A percentile compares a stretch with the other conserved stretches of the same genome.
These are phyloP conservation scores for Xerus rutilus DNA, from an alignment of 2,797 vertebrate genomes.

Conservation along the genomic window DNA sequence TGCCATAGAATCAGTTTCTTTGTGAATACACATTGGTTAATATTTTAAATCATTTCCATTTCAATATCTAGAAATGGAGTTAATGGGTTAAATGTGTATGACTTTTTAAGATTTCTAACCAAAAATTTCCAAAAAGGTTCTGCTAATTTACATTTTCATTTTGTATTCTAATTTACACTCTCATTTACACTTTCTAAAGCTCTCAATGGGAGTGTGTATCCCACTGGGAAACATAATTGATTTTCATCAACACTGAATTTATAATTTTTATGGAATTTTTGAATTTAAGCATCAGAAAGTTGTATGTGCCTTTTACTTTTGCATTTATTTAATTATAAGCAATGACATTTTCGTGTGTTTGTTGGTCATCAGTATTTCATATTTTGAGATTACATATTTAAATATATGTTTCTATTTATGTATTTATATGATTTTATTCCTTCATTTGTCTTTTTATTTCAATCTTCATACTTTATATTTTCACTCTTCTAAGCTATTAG, in stretches of 20 bases:
- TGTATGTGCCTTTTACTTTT: background rate
- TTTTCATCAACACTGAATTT: conserved; percentile 33
- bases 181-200: conserved; percentile 24
- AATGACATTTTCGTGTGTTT: background rate
- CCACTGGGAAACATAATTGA: conserved; percentile 39
- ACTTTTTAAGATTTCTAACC: background rate
- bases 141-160: conserved; percentile 37
- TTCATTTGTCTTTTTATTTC: conserved; percentile 26
- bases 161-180: conserved; percentile 18
- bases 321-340: background rate
- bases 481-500: background rate
- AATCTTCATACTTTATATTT: background rate
- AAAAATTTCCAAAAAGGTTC: background rate
- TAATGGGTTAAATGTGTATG: background rate
- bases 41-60: background rate
- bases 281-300: background rate
- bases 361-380: background rate
- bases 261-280: conserved; percentile 44
- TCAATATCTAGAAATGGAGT: background rate
- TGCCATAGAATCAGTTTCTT: background rate
- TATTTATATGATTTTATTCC: background rate
- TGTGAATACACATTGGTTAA: background rate
- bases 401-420: background rate
- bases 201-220: background rate
- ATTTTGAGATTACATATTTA: background rate